phyloP scores from a whole-genome alignment of 2,888 invertebrate species.

The Caenorhabditis wallacei region DNA sequence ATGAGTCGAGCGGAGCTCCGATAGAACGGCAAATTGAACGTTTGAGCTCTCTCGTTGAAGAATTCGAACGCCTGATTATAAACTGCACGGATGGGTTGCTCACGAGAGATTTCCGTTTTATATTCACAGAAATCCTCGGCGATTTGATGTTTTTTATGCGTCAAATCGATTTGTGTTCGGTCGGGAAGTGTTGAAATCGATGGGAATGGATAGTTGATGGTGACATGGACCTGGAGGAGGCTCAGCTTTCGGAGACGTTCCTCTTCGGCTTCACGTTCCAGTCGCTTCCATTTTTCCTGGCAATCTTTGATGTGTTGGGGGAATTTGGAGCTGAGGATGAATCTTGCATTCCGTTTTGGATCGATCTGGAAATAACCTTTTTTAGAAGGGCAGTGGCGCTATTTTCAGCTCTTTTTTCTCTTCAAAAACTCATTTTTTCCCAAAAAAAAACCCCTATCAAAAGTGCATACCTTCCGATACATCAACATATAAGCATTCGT shows the following conservation, averaged over 20 bases:
- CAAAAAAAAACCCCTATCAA: slow-evolving; percentile 74
- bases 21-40: slow-evolving; percentile 20
- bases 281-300: slow-evolving; percentile 87
- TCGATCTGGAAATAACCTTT: slow-evolving; percentile 76
- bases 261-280: slow-evolving; percentile 86
- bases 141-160: slow-evolving; percentile 44
- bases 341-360: slow-evolving; percentile 83
- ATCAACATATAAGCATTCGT: slow-evolving; percentile 94
- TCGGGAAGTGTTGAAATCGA: slow-evolving; percentile 32
- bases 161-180: slow-evolving; percentile 9
- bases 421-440: neutral
- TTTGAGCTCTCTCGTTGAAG: slow-evolving; percentile 57
- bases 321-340: slow-evolving; percentile 88
- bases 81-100: slow-evolving; percentile 33
- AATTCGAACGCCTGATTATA: slow-evolving; percentile 58
- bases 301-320: slow-evolving; percentile 88
- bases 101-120: slow-evolving; percentile 58
- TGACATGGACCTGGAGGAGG: slow-evolving; percentile 52
- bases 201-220: slow-evolving; percentile 57
- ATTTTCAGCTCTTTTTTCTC: neutral
- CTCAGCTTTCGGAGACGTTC: slow-evolving; percentile 54
- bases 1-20: slow-evolving; percentile 37
- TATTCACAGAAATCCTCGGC: slow-evolving; percentile 58
- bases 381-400: neutral
- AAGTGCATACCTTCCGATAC: slow-evolving; percentile 87